phyloP scores from a whole-genome alignment of 1,140 invertebrate species.

The Matsumurasca onukii region DNA sequence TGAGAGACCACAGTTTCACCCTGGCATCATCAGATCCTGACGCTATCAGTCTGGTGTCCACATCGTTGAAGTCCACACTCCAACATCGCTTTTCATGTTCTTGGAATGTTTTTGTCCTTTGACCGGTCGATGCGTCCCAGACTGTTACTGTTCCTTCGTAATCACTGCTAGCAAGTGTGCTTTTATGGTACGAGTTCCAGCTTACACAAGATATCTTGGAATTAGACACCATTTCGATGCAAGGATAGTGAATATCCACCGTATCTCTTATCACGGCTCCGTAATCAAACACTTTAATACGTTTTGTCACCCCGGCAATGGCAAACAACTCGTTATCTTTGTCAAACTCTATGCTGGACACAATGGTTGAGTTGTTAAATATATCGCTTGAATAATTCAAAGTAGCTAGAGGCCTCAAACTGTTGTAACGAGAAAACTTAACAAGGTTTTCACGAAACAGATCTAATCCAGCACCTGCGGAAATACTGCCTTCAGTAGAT shows the following conservation, averaged over 20 bases:
- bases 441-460: slow-evolving; percentile 84
- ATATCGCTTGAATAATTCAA: slow-evolving; percentile 90
- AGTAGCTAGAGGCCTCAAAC: slow-evolving; percentile 78
- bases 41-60: slow-evolving; percentile 88
- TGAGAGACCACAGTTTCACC: slow-evolving; percentile 92
- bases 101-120: slow-evolving; percentile 70
- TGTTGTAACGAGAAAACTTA: slow-evolving; percentile 84
- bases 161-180: slow-evolving; percentile 87
- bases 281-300: slow-evolving; percentile 95
- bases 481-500: slow-evolving; percentile 41
- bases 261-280: slow-evolving; percentile 78
- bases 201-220: slow-evolving; percentile 95
- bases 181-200: slow-evolving; percentile 93
- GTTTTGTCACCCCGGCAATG: slow-evolving; percentile 93
- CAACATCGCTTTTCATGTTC: slow-evolving; percentile 97
- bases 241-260: slow-evolving; percentile 89
- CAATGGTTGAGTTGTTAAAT: slow-evolving; percentile 88
- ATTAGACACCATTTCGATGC: slow-evolving; percentile 88
- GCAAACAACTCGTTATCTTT: slow-evolving; percentile 96
- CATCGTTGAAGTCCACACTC: slow-evolving; percentile 95
- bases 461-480: slow-evolving; percentile 61
- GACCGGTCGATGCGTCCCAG: slow-evolving; percentile 88
- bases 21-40: slow-evolving; percentile 94
- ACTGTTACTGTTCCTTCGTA: slow-evolving; percentile 93
- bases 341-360: slow-evolving; percentile 96